A percentile compares a stretch with the other conserved stretches of the same genome.
Conservation (phyloP, 2,797 vertebrate genomes). For the Cynopterus sphinx region DNA sequence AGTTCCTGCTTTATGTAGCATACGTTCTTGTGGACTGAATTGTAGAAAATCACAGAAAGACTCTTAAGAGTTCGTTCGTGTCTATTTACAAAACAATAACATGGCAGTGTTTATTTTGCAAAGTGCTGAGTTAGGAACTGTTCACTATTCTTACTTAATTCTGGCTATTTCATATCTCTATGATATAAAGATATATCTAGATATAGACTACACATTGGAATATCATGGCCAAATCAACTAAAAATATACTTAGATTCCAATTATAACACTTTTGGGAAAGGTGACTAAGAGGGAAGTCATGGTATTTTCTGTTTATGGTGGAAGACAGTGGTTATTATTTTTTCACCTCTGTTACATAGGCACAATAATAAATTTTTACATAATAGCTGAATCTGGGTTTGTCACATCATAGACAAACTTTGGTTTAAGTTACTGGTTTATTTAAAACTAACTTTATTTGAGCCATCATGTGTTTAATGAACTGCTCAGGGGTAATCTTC, state of each 20-base stretch:
- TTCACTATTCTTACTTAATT: background rate
- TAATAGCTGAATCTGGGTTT: background rate
- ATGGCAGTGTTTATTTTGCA: background rate
- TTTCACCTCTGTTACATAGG: background rate
- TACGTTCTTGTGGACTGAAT: background rate
- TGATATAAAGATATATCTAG: background rate
- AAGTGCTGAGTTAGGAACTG: background rate
- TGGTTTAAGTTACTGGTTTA: background rate
- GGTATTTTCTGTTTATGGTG: background rate
- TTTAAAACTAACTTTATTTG: background rate
- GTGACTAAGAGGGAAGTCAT: background rate
- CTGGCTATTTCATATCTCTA: background rate
- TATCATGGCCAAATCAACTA: background rate
- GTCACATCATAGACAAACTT: background rate
- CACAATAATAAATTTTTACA: background rate
- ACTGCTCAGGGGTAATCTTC: background rate
- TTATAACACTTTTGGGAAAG: background rate
- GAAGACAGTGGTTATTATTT: background rate
- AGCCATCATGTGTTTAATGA: background rate
- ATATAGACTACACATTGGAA: background rate
- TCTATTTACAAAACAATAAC: conserved; percentile 10
- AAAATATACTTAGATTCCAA: background rate
- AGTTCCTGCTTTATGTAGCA: background rate
- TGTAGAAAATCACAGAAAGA: background rate
- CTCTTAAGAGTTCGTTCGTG: background rate